Evolutionary conservation across 2,888 invertebrate species (phyloP).

Genomic region (Patella caerulea): DNA sequence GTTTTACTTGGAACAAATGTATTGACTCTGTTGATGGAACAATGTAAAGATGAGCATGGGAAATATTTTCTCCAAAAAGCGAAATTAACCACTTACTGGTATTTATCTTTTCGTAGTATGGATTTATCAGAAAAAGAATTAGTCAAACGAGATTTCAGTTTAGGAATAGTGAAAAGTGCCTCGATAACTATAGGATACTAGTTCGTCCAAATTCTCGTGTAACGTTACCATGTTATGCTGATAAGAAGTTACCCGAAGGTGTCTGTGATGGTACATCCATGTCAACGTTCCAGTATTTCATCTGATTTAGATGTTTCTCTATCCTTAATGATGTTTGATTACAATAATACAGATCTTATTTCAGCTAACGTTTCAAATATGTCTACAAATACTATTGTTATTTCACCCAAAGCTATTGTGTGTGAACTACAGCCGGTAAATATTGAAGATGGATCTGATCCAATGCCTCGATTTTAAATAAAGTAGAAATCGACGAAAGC

Average conservation of each 20-base stretch:
- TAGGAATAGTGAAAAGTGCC: not conserved
- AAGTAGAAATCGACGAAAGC: not conserved
- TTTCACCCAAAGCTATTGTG: conserved; percentile 12
- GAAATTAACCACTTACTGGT: not conserved
- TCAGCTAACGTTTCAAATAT: not conserved
- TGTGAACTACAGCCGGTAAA: conserved; percentile 10
- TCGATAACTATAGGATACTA: not conserved
- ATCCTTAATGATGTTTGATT: not conserved
- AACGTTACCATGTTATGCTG: not conserved
- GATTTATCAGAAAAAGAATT: not conserved
- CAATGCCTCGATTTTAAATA: not conserved
- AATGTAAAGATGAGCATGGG: not conserved
- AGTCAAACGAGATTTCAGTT: not conserved
- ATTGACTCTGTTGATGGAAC: not conserved
- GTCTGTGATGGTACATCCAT: too few relatives aligned
- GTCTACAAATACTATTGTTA: not conserved
- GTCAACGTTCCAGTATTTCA: too few relatives aligned
- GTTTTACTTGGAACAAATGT: not conserved
- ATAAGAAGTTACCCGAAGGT: not conserved
- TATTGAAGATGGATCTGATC: not conserved
- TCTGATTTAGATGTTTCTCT: not conserved
- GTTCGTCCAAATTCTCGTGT: not conserved
- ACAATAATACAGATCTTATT: not conserved
- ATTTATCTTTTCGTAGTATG: not conserved
- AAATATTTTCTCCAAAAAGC: not conserved